Evolutionary conservation across 2,113 vertebrate genomes (phyloP), one percentile per base, ranked within the genome.

Genomic region (Carassius gibelio): DNA sequence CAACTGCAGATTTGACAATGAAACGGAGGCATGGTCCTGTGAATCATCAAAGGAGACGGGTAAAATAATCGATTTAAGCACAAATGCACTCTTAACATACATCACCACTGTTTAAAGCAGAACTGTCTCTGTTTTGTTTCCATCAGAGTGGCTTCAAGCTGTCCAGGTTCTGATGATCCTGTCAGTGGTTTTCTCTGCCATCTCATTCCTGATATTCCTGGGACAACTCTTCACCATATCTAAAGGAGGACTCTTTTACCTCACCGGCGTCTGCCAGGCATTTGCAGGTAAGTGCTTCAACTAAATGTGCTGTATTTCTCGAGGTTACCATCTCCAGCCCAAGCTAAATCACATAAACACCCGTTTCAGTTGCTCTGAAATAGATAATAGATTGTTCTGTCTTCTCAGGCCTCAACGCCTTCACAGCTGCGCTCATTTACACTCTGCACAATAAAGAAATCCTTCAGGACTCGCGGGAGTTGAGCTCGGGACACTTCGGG

Each of bases 151-250:
- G 97, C 95, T 97, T 52, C 94, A 96, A 21, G 94, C 96, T 0
- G 95, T 97, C 17, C 96, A 97, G 90, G 95, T 94, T 26, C 94
- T 97, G 87, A 97, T 97, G 95, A 93, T 98, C n/a, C 92, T 98
- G 8, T 95, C 96, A 0, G 94, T 97, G 85, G 89, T 96, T 77
- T 97, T 97, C 92, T 97, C 95, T 81, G 95, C 94, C 0, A 90
- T 96, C 52, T 96, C 97, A 80, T 97, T 98, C 90, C 90, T 98
- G 87, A 93, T 97, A 75, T 98, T 98, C 91, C 93, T 97, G 87
- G 95, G 95, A 82, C 96, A 97, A 52, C 96, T 98, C 62, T 97
- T 97, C 90, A 96, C 94, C 75, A 96, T 97, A 95, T 92, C 95
- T 6, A 95, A 94, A 86, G 96, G 97, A 23, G 95, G 96, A 2